Conservation (phyloP, 2,113 vertebrate species). For the Hippopotamus amphibius region DNA sequence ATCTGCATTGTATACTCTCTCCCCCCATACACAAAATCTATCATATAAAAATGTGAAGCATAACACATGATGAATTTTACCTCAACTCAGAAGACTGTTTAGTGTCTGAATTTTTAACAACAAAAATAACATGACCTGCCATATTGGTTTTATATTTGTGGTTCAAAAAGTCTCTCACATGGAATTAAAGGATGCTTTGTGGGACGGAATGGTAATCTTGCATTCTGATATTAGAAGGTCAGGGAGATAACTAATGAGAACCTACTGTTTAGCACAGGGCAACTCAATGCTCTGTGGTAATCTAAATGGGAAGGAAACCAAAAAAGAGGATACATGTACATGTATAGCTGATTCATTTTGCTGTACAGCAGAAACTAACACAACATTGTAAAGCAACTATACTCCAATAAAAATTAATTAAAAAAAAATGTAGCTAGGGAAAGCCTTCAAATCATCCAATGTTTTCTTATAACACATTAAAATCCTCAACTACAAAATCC, state of each 20-base stretch:
- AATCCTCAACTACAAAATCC: slow-evolving; percentile 40
- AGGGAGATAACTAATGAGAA: not conserved
- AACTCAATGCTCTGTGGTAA: too few relatives aligned
- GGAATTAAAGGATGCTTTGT: slow-evolving; percentile 20
- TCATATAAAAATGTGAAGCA: slow-evolving; percentile 2
- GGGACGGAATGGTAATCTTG: not conserved
- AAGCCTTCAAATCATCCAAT: slow-evolving; percentile 9
- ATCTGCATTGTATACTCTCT: not conserved
- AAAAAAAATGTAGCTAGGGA: not conserved
- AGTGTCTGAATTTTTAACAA: slow-evolving; percentile 7
- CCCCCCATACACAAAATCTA: not conserved
- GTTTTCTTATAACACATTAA: slow-evolving; percentile 34
- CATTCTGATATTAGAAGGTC: not conserved
- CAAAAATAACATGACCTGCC: slow-evolving; percentile 5
- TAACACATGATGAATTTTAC: not conserved
- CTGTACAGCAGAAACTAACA: too few relatives aligned
- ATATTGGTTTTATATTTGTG: slow-evolving; percentile 16
- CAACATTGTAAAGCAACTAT: too few relatives aligned
- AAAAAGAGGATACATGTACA: too few relatives aligned
- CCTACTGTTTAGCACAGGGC: too few relatives aligned
- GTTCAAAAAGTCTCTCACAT: not conserved
- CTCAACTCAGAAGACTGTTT: not conserved
- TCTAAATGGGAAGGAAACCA: too few relatives aligned
- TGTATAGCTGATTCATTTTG: too few relatives aligned
- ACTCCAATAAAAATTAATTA: too few relatives aligned